A percentile compares a stretch with the other conserved stretches of the same genome.
Conservation (phyloP, 2,113 vertebrate species). For the Neotoma lepida region DNA sequence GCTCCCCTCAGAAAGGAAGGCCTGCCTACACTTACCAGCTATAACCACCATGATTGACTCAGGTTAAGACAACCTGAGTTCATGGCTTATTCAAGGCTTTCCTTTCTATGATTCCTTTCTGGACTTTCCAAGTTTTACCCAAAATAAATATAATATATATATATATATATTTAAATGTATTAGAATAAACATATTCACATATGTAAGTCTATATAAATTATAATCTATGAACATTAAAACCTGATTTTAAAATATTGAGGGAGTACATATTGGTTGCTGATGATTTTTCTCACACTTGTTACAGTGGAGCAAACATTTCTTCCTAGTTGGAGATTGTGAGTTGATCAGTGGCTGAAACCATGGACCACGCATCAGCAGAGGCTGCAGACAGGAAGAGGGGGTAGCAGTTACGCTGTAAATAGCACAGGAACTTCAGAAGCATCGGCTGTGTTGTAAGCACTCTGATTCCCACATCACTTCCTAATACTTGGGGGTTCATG, state of each 20-base stretch:
- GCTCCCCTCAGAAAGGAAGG: neutral
- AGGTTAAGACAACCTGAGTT: neutral
- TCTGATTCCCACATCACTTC: neutral
- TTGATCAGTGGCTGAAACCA: neutral
- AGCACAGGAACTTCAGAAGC: neutral
- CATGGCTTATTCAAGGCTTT: neutral
- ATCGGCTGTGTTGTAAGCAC: neutral
- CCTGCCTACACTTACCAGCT: neutral
- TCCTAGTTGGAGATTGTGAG: neutral
- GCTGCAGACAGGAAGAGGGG: neutral
- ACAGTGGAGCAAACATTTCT: neutral
- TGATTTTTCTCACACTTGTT: neutral
- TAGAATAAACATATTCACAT: neutral
- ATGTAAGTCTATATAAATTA: neutral
- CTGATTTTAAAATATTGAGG: constrained; percentile 2
- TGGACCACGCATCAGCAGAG: neutral
- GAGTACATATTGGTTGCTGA: neutral
- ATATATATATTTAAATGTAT: neutral
- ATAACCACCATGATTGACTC: neutral
- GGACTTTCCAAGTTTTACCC: neutral
- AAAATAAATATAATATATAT: neutral
- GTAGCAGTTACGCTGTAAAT: neutral
- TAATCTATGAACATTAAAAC: neutral
- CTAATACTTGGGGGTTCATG: neutral
- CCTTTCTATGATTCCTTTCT: neutral